Base-by-base conservation (phyloP, 2,888 invertebrate genomes). In the Pterobdella sp. region DNA sequence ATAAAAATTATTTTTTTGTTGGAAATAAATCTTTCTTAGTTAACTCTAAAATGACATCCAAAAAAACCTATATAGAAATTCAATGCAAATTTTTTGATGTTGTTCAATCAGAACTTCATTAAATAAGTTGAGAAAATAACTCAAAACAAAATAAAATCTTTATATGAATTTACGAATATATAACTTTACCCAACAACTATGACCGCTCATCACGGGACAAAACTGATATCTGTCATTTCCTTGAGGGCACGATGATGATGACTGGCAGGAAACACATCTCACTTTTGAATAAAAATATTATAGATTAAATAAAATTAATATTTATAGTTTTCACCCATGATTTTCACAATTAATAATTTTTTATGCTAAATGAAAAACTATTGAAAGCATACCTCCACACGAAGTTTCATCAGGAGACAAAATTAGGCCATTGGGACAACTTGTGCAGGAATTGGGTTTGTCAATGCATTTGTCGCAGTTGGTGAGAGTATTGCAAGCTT, bases 371-470 rank as follows among this genome's bases (percentile, higher is more conserved):
- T 49, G 14, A 49, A 49, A 49, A 14, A n/a, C 52, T 18, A 14
- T 14, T 18, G n/a, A 14, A 49, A 18, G n/a, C n/a, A n/a, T n/a
- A 76, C 75, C 68, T 70, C 75, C 75, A 49, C 75, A 76, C 10
- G 72, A 64, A 29, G 71, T 68, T 52, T 67, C 35, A 35, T 76
- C 74, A 49, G 66, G 26, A 66, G 67, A 35, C n/a, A 66, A 34
- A 18, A 67, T 67, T 31, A 76, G 70, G 32, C 75, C 75, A 36
- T 36, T 52, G 49, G 68, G 42, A 68, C 75, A 76, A 4, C 34
- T 14, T 0, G 73, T 71, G 60, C 75, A 76, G 34, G 34, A 35
- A 18, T 42, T 49, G 7, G 72, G 35, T 2, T 68, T 31, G 63
- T 76, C 75, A 2, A 52, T 36, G 63, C 75, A 76, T 29, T 35